Percentiles rank a stretch among this genome's conserved stretches.
Conservation (phyloP, 2,888 invertebrate genomes). For the Escarpia spicata region DNA sequence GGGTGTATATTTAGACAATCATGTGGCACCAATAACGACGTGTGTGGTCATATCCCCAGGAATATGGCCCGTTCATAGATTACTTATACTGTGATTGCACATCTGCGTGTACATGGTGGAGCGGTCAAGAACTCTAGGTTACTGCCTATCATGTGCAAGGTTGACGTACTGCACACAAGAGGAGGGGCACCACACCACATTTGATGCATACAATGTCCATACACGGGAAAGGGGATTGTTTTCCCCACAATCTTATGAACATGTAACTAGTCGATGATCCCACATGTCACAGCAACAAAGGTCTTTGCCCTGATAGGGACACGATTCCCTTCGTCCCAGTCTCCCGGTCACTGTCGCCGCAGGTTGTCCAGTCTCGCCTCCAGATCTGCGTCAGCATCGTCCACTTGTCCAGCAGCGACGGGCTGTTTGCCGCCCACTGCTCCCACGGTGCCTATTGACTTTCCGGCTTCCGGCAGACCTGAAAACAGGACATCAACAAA, state of each 20-base stretch:
- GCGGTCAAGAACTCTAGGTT: too few relatives aligned
- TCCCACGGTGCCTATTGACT: slow-evolving; percentile 41
- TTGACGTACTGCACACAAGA: too few relatives aligned
- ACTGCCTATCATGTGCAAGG: too few relatives aligned
- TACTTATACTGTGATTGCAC: too few relatives aligned
- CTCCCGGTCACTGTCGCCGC: slow-evolving; percentile 74
- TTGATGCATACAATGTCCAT: too few relatives aligned
- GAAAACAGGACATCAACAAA: slow-evolving; percentile 55
- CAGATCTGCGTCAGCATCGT: slow-evolving; percentile 89
- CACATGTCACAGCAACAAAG: background rate
- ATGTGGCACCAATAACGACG: background rate
- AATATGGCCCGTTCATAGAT: background rate
- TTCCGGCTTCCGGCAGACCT: slow-evolving; percentile 76
- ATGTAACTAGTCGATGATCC: too few relatives aligned
- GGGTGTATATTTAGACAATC: background rate
- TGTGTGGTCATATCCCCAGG: background rate
- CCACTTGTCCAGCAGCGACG: slow-evolving; percentile 70
- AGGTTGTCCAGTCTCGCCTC: slow-evolving; percentile 96
- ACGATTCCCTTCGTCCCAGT: background rate
- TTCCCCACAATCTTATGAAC: too few relatives aligned
- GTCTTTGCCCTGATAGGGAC: background rate
- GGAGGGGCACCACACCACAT: too few relatives aligned
- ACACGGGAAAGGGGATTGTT: too few relatives aligned
- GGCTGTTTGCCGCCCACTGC: slow-evolving; percentile 41
- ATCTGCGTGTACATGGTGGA: too few relatives aligned